Conservation (phyloP, 2,797 vertebrate species). For the Emydoidea blandingii region DNA sequence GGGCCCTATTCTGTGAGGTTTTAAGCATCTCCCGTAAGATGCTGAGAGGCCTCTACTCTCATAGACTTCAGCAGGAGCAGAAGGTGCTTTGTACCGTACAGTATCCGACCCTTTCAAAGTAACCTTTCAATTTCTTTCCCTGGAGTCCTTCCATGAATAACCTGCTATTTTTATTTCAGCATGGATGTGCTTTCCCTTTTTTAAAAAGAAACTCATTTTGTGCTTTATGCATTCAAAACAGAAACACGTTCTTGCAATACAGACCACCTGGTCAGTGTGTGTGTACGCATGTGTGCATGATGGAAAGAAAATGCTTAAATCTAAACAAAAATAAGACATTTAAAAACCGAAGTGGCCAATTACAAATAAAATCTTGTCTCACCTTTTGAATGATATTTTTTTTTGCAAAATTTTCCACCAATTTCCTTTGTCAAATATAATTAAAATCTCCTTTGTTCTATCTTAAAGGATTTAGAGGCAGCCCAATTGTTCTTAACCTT, state of each 20-base stretch:
- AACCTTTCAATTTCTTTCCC: neutral
- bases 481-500: neutral
- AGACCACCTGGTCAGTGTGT: neutral
- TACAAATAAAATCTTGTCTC: neutral
- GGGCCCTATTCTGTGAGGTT: neutral
- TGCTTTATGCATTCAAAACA: neutral
- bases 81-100: neutral
- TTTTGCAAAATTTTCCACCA: neutral
- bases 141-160: neutral
- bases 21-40: conserved; percentile 5
- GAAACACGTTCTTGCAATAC: neutral
- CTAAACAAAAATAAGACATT: neutral
- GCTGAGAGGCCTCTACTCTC: neutral
- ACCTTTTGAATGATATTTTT: neutral
- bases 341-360: neutral
- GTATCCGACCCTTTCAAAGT: neutral
- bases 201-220: neutral
- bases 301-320: neutral
- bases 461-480: neutral
- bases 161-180: neutral
- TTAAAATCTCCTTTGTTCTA: neutral
- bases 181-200: neutral
- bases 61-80: neutral
- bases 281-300: neutral
- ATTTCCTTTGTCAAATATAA: neutral